Evolutionary conservation across 2,113 vertebrate genomes (phyloP).

Genomic region (Paratilapia polleni): DNA sequence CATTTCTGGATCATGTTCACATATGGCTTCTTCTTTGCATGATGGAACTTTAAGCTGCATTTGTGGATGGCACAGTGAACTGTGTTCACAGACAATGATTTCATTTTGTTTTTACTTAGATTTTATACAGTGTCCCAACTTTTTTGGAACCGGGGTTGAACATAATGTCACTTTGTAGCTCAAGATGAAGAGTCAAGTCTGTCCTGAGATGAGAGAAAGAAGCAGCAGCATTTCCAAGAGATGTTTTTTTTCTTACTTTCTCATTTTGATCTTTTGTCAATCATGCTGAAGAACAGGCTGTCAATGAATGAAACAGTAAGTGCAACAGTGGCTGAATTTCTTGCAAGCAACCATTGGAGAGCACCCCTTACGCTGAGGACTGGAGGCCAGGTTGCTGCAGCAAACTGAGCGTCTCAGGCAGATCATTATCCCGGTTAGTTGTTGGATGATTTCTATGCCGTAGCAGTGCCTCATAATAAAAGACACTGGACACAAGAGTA

Average conservation of each 20-base stretch:
- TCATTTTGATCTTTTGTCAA: conserved; percentile 6
- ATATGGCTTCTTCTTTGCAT: no score
- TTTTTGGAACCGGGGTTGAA: neutral
- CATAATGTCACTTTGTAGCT: neutral
- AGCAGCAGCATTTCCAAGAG: neutral
- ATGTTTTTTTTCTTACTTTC: neutral
- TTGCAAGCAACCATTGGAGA: neutral
- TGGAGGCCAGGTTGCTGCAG: neutral
- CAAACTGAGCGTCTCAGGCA: neutral
- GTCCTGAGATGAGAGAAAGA: neutral
- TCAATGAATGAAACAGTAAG: neutral
- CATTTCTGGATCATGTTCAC: no score
- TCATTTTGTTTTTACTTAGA: no score
- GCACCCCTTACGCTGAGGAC: no score
- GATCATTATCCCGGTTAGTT: neutral
- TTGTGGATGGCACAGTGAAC: no score
- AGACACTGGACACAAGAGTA: neutral
- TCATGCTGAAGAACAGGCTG: neutral
- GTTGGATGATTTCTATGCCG: neutral
- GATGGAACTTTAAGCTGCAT: no score
- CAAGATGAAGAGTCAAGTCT: neutral
- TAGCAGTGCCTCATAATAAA: neutral
- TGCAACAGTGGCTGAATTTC: neutral
- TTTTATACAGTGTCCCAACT: neutral
- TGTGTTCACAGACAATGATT: no score